A percentile compares a stretch with the other conserved stretches of the same genome.
Evolutionary conservation across 1,140 invertebrate genomes (phyloP).

Genomic region (Helicoverpa zea): DNA sequence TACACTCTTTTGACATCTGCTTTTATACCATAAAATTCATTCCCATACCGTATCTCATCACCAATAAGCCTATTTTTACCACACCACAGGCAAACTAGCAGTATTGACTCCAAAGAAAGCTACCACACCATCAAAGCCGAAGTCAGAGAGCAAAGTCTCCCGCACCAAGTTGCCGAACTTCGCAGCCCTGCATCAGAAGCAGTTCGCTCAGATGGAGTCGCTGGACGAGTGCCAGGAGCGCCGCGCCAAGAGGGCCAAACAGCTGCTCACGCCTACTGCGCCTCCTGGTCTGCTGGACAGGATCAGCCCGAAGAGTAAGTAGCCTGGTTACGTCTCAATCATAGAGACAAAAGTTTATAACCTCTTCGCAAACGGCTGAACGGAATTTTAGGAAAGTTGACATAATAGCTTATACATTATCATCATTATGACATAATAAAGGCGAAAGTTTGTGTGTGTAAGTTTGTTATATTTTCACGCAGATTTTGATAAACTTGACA

Average conservation of each 20-base stretch:
- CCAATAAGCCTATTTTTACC: not conserved
- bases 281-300: constrained; percentile 55
- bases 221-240: constrained; percentile 87
- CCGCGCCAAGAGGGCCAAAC: constrained; percentile 84
- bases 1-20: too few species aligned
- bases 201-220: constrained; percentile 89
- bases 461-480: too few species aligned
- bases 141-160: constrained; percentile 46
- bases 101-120: constrained; percentile 51
- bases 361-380: too few species aligned
- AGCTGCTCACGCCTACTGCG: constrained; percentile 71
- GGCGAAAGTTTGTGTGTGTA: too few species aligned
- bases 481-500: too few species aligned
- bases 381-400: too few species aligned
- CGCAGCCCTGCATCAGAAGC: constrained; percentile 88
- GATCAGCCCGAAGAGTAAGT: constrained; percentile 65
- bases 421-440: too few species aligned
- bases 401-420: too few species aligned
- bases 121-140: constrained; percentile 64
- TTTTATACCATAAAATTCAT: too few species aligned
- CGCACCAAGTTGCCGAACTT: constrained; percentile 89
- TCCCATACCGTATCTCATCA: too few species aligned
- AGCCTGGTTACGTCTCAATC: too few species aligned
- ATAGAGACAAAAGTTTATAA: too few species aligned
- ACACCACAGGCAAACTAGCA: constrained; percentile 64